Evolutionary conservation across 2,888 invertebrate genomes (phyloP), one percentile per base, ranked within the genome.

Genomic region (Tribolium freemani): DNA sequence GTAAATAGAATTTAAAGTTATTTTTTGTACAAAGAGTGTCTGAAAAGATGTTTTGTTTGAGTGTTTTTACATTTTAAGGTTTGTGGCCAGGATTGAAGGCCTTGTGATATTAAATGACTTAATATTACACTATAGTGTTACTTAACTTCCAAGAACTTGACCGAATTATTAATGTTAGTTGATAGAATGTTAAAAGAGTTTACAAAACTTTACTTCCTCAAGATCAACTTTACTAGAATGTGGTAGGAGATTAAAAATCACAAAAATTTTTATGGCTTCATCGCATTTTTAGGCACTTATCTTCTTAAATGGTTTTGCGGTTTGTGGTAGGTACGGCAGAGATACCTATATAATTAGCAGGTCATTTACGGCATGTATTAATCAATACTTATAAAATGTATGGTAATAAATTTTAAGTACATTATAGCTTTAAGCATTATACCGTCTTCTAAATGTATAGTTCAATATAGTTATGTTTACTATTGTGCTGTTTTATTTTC

Each of bases 391-490:
- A 67, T 54, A 61, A 53, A 48, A 72, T 73, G 69, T 76, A 75
- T 73, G 75, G 75, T 76, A 69, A 75, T 74, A 74, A 75, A 75
- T 51, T 73, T 72, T 74, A 75, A 75, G 73, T 68, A 74, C 71
- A 75, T 73, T 76, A 76, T 79, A 81, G 76, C 68, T 77, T 26
- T 79, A 78, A 78, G 78, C 75, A 75, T 75, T 57, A 16, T 58
- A 76, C 78, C 78, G 80, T 79, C 78, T 83, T 81, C 76, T 82
- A 79, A 81, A 77, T 83, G 82, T 83, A 81, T 78, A 81, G 80
- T 77, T 80, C 75, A 83, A 79, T 80, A 80, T 77, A 81, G 73
- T 78, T 79, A 79, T 79, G 79, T 81, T 81, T 78, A 80, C 69
- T 79, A 68, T 53, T 57, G 38, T n/a, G 54, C 44, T 69, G 38